Evolutionary conservation across 2,797 vertebrate species (phyloP).

Genomic region (Poecilia gillii): DNA sequence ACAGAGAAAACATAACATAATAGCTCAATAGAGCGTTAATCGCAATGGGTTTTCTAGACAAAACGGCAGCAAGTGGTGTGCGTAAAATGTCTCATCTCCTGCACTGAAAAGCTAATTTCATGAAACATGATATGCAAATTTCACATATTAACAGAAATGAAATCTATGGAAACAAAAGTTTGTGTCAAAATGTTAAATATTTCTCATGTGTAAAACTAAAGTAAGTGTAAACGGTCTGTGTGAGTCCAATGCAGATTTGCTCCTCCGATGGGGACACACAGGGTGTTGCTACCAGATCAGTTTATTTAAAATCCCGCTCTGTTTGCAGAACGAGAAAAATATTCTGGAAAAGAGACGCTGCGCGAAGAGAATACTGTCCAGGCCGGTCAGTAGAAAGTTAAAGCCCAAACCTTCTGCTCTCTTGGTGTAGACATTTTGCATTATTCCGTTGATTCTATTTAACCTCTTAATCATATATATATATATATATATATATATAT

Average conservation of each 20-base stretch:
- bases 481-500: no score
- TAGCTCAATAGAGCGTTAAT: background rate
- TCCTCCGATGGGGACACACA: background rate
- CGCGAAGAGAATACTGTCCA: background rate
- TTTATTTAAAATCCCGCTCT: background rate
- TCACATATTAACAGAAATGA: no score
- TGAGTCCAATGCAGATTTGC: background rate
- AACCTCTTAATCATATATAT: background rate
- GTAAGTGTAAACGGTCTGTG: background rate
- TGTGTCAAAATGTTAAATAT: no score
- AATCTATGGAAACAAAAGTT: background rate
- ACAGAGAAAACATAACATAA: background rate
- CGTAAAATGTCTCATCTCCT: background rate
- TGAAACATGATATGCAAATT: background rate
- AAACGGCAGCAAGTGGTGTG: background rate
- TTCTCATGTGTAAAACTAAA: background rate
- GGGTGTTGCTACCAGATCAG: background rate
- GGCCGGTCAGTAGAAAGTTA: background rate
- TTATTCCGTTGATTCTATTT: background rate
- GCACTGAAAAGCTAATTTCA: background rate
- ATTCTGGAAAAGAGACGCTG: background rate
- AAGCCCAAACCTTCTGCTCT: background rate
- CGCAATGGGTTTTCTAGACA: background rate
- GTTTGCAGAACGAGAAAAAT: background rate
- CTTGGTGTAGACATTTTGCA: background rate